Evolutionary conservation across 2,888 invertebrate species (phyloP).

Genomic region (Clusia tigrina): DNA sequence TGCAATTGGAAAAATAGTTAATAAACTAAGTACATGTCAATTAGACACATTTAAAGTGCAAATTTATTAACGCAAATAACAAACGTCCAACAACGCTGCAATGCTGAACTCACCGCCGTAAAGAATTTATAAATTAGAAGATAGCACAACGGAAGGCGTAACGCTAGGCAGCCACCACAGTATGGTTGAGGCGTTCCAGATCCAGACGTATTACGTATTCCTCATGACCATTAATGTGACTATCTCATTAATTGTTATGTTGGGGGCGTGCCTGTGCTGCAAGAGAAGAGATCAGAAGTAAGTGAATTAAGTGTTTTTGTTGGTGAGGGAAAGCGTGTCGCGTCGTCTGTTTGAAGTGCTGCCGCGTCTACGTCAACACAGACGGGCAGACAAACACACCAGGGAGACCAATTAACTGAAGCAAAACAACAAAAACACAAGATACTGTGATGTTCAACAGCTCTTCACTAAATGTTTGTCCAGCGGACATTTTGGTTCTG

Average conservation of each 20-base stretch:
- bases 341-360: slow-evolving; percentile 21
- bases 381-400: too few species aligned
- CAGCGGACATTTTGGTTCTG: not conserved
- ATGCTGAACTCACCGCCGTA: too few species aligned
- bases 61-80: too few species aligned
- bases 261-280: slow-evolving; percentile 78
- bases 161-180: too few species aligned
- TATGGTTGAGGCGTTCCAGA: slow-evolving; percentile 42
- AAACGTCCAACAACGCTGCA: too few species aligned
- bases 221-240: slow-evolving; percentile 61
- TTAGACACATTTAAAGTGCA: too few species aligned
- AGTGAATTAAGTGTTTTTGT: slow-evolving; percentile 48
- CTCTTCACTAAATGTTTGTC: not conserved
- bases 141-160: too few species aligned
- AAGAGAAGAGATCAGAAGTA: slow-evolving; percentile 79
- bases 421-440: not conserved
- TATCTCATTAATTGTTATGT: slow-evolving; percentile 65
- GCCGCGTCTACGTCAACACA: slow-evolving; percentile 9
- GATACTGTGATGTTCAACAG: too few species aligned
- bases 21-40: too few species aligned
- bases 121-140: too few species aligned
- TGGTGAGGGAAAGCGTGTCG: not conserved
- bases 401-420: too few species aligned
- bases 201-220: slow-evolving; percentile 47
- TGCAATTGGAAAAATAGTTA: too few species aligned